These are phyloP conservation scores for Bellardia bayeri DNA, from an alignment of 2,888 invertebrate species.

Conservation along the genomic window DNA sequence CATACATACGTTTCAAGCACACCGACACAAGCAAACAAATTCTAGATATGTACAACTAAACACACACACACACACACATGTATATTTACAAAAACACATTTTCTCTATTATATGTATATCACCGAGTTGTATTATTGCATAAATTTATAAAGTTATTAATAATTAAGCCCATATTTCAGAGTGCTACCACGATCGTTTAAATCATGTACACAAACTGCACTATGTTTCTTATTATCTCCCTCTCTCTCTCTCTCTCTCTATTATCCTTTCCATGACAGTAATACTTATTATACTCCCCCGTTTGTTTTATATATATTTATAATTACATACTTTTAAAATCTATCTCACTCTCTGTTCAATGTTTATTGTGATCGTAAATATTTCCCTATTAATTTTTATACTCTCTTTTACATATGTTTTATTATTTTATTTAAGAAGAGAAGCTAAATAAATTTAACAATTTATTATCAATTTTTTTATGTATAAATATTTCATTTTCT, in stretches of 20 bases:
- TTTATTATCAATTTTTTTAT: slow-evolving; percentile 62
- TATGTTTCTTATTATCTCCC: neutral
- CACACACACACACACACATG: slow-evolving; percentile 27
- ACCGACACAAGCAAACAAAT: slow-evolving; percentile 3
- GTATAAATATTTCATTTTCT: slow-evolving; percentile 69
- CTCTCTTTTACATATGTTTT: slow-evolving; percentile 4
- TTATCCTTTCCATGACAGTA: neutral
- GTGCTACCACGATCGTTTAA: neutral
- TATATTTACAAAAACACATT: neutral
- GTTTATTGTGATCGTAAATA: slow-evolving; percentile 41
- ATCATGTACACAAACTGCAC: neutral
- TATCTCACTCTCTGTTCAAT: slow-evolving; percentile 4
- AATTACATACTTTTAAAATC: neutral
- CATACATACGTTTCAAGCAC: slow-evolving; percentile 50
- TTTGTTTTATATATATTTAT: slow-evolving; percentile 17
- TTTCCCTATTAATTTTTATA: neutral
- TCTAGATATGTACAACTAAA: neutral
- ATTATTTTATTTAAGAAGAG: slow-evolving; percentile 25
- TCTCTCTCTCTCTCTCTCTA: neutral
- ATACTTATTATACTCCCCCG: neutral
- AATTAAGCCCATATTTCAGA: slow-evolving; percentile 11
- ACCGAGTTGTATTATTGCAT: neutral
- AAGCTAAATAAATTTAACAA: slow-evolving; percentile 37
- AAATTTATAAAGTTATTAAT: neutral
- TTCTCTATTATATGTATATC: neutral